Conservation (phyloP, 2,888 invertebrate genomes). For the Sphaerophoria taeniata region DNA sequence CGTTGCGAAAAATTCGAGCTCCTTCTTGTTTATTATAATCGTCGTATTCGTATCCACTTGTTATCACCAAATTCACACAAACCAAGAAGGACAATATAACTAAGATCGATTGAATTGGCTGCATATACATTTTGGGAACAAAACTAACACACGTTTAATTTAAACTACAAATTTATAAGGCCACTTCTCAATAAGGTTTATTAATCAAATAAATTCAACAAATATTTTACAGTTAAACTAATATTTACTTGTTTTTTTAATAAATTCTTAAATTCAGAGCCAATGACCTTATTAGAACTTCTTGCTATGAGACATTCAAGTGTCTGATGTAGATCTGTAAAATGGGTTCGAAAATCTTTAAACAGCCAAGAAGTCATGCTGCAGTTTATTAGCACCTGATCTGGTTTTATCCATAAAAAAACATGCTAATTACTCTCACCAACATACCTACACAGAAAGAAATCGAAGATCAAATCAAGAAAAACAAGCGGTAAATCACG, state of each 20-base stretch:
- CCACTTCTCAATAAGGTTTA: neutral
- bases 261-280: neutral
- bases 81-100: neutral
- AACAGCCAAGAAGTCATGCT: slow-evolving; percentile 6
- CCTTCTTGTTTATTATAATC: neutral
- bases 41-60: neutral
- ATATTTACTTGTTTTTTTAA: slow-evolving; percentile 2
- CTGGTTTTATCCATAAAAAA: neutral
- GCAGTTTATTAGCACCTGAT: slow-evolving; percentile 18
- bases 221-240: neutral
- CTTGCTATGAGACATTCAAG: neutral
- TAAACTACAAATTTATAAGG: neutral
- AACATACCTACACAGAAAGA: slow-evolving; percentile 6
- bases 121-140: neutral
- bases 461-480: too few relatives aligned
- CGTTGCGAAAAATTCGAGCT: neutral
- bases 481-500: too few relatives aligned
- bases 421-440: slow-evolving; percentile 1
- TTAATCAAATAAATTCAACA: slow-evolving; percentile 13
- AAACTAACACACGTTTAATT: neutral
- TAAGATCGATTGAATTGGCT: neutral
- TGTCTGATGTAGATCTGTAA: neutral
- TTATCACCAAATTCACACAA: slow-evolving; percentile 2
- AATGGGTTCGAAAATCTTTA: slow-evolving; percentile 12
- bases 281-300: slow-evolving; percentile 22